Conservation (phyloP, 2,888 invertebrate species). For the Rutpela maculata region DNA sequence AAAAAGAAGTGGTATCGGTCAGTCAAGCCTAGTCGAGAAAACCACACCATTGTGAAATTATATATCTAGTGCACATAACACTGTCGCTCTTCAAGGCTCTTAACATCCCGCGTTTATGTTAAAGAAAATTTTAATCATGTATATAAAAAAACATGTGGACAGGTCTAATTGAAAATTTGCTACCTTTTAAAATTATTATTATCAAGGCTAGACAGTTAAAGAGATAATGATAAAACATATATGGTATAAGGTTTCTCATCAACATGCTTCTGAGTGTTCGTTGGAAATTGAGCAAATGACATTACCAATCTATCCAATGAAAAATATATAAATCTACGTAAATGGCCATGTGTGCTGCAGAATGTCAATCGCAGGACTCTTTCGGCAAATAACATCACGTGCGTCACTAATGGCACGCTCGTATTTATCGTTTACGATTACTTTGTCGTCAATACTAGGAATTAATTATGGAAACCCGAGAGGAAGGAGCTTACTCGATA, state of each 20-base stretch:
- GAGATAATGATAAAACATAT: too few species aligned
- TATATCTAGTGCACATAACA: too few species aligned
- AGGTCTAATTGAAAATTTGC: too few species aligned
- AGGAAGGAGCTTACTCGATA: neutral
- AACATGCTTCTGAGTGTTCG: neutral
- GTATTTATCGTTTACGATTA: constrained; percentile 24
- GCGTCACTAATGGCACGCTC: constrained; percentile 10
- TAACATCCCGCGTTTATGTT: too few species aligned
- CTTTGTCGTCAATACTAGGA: constrained; percentile 6
- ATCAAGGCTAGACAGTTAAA: too few species aligned
- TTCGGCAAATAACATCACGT: constrained; percentile 22
- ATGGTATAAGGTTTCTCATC: neutral
- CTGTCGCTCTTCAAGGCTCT: too few species aligned
- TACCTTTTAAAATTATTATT: too few species aligned
- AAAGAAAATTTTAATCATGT: too few species aligned
- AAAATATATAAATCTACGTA: constrained; percentile 25
- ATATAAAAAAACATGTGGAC: too few species aligned
- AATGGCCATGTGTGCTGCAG: constrained; percentile 3
- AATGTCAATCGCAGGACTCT: constrained; percentile 23
- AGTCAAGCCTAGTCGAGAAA: too few species aligned
- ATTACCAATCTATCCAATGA: constrained; percentile 4
- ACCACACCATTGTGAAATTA: too few species aligned
- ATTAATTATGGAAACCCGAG: constrained; percentile 2
- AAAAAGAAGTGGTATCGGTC: too few species aligned
- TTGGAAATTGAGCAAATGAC: constrained; percentile 7